Conservation (phyloP, 2,888 invertebrate genomes). For the Perdita meconis region DNA sequence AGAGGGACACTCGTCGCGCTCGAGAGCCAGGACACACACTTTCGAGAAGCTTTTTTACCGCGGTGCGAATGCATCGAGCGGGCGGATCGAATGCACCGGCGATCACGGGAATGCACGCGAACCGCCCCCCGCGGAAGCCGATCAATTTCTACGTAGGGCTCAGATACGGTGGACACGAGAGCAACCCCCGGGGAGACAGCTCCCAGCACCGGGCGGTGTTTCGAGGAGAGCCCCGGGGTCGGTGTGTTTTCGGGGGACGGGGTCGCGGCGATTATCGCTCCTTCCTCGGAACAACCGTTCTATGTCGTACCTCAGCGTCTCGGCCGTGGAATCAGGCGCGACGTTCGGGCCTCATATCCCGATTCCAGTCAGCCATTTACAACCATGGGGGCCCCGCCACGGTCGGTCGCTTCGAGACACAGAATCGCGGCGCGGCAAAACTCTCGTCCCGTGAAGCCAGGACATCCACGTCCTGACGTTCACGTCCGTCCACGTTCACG, state of each 20-base stretch:
- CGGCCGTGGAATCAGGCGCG: slow-evolving; percentile 70
- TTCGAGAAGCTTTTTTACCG: slow-evolving; percentile 17
- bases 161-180: slow-evolving; percentile 49
- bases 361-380: slow-evolving; percentile 78
- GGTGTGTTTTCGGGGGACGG: slow-evolving; percentile 51
- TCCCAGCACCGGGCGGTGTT: slow-evolving; percentile 64
- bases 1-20: slow-evolving; percentile 27
- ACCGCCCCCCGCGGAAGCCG: slow-evolving; percentile 37
- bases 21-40: slow-evolving; percentile 4
- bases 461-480: slow-evolving; percentile 54
- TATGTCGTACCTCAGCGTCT: slow-evolving; percentile 70
- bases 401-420: slow-evolving; percentile 67
- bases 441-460: slow-evolving; percentile 53
- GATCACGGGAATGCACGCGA: slow-evolving; percentile 30
- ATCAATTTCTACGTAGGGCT: slow-evolving; percentile 65
- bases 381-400: slow-evolving; percentile 77
- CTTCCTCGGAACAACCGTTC: slow-evolving; percentile 21
- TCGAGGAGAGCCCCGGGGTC: slow-evolving; percentile 44
- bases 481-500: slow-evolving; percentile 63
- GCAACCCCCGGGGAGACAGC: slow-evolving; percentile 62
- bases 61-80: slow-evolving; percentile 13
- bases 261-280: slow-evolving; percentile 40
- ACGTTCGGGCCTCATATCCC: slow-evolving; percentile 73
- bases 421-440: slow-evolving; percentile 66
- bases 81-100: not conserved